Percentiles rank a stretch among this genome's conserved stretches.
phyloP scores from a whole-genome alignment of 2,797 vertebrate species.

The Phoebastria nigripes region DNA sequence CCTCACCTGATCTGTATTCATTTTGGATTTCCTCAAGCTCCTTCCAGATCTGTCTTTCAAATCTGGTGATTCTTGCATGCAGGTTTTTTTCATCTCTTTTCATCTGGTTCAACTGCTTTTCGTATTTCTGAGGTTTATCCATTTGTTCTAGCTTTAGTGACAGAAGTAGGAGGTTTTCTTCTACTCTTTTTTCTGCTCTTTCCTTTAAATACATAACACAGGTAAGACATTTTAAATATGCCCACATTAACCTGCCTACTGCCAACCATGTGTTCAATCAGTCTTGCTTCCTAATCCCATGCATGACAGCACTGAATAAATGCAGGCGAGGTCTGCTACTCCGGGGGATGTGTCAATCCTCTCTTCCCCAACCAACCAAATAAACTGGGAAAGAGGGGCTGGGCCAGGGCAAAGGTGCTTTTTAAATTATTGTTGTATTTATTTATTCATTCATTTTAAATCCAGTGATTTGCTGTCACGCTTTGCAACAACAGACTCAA shows the following conservation, averaged over 20 bases:
- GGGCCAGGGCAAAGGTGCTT: background rate
- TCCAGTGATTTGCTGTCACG: background rate
- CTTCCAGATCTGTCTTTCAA: conserved; percentile 77
- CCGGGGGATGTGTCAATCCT: accelerated
- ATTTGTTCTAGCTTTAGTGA: conserved; percentile 68
- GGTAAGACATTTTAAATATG: background rate
- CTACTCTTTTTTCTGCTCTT: conserved; percentile 66
- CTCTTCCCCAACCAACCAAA: background rate
- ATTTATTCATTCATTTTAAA: background rate
- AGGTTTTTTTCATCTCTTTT: conserved; percentile 74
- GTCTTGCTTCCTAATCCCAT: background rate
- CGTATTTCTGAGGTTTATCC: conserved; percentile 58
- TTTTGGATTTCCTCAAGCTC: conserved; percentile 82
- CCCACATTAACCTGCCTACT: background rate
- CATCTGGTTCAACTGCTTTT: conserved; percentile 50
- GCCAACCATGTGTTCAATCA: accelerated
- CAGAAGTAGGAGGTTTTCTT: conserved; percentile 67
- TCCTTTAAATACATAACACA: conserved; percentile 62
- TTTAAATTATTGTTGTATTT: background rate
- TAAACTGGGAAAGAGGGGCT: background rate
- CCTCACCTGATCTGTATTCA: conserved; percentile 82
- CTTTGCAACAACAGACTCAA: background rate
- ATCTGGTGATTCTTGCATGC: conserved; percentile 62
- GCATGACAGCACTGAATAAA: background rate
- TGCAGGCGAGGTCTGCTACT: background rate